Percentiles rank a stretch among this genome's conserved stretches.
These are phyloP conservation scores for Grammomys dolichurus DNA, from an alignment of 2,113 vertebrate species.

Conservation along the genomic window DNA sequence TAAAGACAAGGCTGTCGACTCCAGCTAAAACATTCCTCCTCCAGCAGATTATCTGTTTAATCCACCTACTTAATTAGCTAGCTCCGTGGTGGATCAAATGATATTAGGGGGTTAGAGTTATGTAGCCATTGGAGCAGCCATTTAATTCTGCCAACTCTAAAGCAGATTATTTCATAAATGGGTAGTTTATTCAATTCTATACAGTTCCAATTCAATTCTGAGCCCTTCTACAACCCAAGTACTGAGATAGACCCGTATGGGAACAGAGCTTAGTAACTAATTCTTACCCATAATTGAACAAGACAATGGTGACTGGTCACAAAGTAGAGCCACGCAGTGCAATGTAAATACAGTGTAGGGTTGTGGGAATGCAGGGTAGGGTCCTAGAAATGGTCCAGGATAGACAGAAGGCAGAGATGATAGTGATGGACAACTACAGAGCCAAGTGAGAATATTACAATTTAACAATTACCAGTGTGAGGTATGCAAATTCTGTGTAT, in stretches of 20 bases:
- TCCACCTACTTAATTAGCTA: conserved; percentile 82
- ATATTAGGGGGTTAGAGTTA: conserved; percentile 83
- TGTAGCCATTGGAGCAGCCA: conserved; percentile 76
- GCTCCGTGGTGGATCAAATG: conserved; percentile 77
- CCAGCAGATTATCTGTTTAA: conserved; percentile 77
- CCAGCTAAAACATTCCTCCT: conserved; percentile 67
- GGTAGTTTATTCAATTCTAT: conserved; percentile 81
- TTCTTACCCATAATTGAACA: not conserved
- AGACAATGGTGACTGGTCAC: not conserved
- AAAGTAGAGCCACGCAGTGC: not conserved
- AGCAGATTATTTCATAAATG: conserved; percentile 84
- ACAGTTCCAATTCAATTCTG: conserved; percentile 82
- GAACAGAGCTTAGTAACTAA: not conserved
- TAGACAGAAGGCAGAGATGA: not conserved
- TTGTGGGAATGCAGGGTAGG: not conserved
- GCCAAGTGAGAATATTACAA: not conserved
- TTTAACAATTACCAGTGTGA: not conserved
- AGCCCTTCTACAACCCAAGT: conserved; percentile 75
- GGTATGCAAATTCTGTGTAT: not conserved
- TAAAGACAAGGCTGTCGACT: not conserved
- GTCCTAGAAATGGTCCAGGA: not conserved
- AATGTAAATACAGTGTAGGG: not conserved
- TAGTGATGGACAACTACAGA: not conserved
- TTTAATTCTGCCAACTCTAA: conserved; percentile 84
- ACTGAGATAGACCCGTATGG: conserved; percentile 55